A percentile compares a stretch with the other conserved stretches of the same genome.
Evolutionary conservation across 2,888 invertebrate species (phyloP).

Genomic region (Hypomecis punctinalis): DNA sequence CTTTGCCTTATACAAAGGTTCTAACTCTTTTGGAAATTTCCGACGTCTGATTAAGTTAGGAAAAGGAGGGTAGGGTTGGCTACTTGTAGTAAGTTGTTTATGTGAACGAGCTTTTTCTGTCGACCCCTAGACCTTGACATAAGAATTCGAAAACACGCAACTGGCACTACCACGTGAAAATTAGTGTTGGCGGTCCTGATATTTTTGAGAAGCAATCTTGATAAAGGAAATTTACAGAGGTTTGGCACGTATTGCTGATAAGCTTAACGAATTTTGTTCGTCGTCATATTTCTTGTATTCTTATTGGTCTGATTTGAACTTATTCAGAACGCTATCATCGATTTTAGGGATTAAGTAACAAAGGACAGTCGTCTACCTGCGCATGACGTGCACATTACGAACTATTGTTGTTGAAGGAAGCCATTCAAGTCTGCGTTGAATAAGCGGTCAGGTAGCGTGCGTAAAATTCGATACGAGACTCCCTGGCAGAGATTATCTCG

Average conservation of each 20-base stretch:
- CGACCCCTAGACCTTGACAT: conserved; percentile 58
- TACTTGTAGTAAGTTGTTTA: conserved; percentile 43
- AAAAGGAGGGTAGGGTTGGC: conserved; percentile 63
- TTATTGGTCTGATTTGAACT: conserved; percentile 24
- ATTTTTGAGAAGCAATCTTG: conserved; percentile 31
- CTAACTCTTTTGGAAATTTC: conserved; percentile 56
- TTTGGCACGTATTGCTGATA: conserved; percentile 27
- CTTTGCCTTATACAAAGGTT: conserved; percentile 5
- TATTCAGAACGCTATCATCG: conserved; percentile 36
- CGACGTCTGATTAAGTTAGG: conserved; percentile 52
- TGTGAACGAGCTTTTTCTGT: conserved; percentile 56
- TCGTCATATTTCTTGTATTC: no score
- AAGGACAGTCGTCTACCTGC: conserved; percentile 72
- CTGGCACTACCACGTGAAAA: conserved; percentile 45
- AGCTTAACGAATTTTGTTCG: conserved; percentile 3
- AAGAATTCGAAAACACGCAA: conserved; percentile 60
- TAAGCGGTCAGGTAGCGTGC: conserved; percentile 79
- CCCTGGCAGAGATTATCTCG: conserved; percentile 73
- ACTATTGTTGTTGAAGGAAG: conserved; percentile 73
- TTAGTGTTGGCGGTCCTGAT: conserved; percentile 6
- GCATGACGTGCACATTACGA: conserved; percentile 57
- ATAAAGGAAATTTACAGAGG: conserved; percentile 29
- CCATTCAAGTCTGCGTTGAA: conserved; percentile 73
- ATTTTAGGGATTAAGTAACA: conserved; percentile 48
- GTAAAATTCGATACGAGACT: conserved; percentile 76